phyloP scores from a whole-genome alignment of 2,888 invertebrate species.

The Nomada fucata region DNA sequence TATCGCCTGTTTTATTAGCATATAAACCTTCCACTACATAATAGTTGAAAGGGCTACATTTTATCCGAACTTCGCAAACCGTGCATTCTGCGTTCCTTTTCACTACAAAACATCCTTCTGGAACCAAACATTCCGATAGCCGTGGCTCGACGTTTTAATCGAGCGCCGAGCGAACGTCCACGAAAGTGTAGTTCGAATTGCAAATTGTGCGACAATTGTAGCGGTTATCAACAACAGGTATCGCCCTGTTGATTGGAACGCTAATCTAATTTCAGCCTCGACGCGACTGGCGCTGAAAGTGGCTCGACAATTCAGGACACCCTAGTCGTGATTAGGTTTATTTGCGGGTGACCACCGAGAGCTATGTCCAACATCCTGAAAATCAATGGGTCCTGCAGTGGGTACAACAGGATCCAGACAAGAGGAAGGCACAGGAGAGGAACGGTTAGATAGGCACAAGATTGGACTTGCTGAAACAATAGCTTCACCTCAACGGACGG shows the following conservation, averaged over 20 bases:
- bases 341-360: slow-evolving; percentile 76
- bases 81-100: no score
- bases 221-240: slow-evolving; percentile 52
- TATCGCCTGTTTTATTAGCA: no score
- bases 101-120: no score
- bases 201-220: slow-evolving; percentile 16
- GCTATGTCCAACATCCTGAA: slow-evolving; percentile 75
- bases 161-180: no score
- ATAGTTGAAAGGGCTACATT: no score
- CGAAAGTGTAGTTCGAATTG: background rate
- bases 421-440: slow-evolving; percentile 53
- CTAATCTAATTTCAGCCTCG: slow-evolving; percentile 57
- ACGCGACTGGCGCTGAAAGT: slow-evolving; percentile 68
- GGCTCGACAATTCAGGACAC: slow-evolving; percentile 75
- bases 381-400: slow-evolving; percentile 74
- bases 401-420: slow-evolving; percentile 52
- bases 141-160: no score
- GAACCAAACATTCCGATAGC: no score
- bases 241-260: slow-evolving; percentile 51
- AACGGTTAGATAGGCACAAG: slow-evolving; percentile 61
- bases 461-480: slow-evolving; percentile 64
- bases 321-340: slow-evolving; percentile 80
- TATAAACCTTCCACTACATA: no score
- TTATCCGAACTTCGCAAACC: no score
- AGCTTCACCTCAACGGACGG: slow-evolving; percentile 40